phyloP scores from a whole-genome alignment of 2,797 vertebrate species.

The Podargus strigoides region DNA sequence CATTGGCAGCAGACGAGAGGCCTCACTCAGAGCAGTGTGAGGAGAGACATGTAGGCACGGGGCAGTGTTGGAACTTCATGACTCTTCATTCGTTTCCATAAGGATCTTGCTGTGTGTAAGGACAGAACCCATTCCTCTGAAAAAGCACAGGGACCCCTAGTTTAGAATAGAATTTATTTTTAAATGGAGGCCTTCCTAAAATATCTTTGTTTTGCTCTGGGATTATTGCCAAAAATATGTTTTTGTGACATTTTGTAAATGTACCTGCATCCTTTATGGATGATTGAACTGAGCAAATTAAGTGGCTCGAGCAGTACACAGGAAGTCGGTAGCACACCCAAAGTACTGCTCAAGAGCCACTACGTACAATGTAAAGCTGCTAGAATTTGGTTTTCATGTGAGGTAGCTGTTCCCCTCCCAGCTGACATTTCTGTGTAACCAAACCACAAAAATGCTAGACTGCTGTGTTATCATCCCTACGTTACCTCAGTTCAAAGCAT shows the following conservation, averaged over 20 bases:
- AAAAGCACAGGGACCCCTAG: not conserved
- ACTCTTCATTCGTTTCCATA: fast-evolving
- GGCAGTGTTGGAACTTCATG: not conserved
- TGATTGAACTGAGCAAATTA: not conserved
- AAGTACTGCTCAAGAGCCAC: not conserved
- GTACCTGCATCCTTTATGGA: conserved; percentile 22
- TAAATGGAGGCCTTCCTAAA: conserved; percentile 4
- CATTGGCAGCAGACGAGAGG: not conserved
- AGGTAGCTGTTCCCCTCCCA: not conserved
- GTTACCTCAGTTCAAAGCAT: not conserved
- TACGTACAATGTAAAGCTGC: not conserved
- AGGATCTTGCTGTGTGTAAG: not conserved
- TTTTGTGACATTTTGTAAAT: conserved; percentile 30
- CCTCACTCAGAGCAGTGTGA: not conserved
- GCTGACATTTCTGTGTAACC: not conserved
- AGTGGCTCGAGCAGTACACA: not conserved
- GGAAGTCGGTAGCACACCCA: not conserved
- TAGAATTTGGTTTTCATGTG: not conserved
- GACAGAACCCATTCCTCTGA: not conserved
- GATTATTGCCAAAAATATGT: conserved; percentile 28
- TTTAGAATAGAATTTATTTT: not conserved
- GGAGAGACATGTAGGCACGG: fast-evolving
- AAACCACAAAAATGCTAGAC: not conserved
- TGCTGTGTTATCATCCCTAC: not conserved
- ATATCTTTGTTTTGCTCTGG: conserved; percentile 34